These are phyloP conservation scores for Gouania willdenowi DNA, from an alignment of 2,797 vertebrate genomes.

Conservation along the genomic window DNA sequence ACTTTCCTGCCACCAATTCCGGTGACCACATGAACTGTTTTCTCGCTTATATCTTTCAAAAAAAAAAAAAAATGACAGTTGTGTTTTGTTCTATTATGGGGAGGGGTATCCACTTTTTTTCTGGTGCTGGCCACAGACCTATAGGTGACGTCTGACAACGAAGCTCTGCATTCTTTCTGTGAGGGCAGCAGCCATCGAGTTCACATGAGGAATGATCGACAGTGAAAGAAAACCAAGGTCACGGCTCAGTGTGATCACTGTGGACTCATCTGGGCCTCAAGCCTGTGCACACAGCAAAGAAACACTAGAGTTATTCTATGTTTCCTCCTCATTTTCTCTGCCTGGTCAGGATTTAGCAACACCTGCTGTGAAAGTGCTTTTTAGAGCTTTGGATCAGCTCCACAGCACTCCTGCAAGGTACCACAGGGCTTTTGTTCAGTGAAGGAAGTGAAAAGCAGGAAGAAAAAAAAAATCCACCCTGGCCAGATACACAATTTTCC, in stretches of 20 bases:
- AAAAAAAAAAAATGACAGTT: too few species aligned
- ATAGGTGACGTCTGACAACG: too few species aligned
- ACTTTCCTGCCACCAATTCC: too few species aligned
- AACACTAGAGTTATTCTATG: slow-evolving; percentile 4
- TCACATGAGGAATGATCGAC: slow-evolving; percentile 38
- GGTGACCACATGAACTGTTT: too few species aligned
- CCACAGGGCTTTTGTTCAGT: slow-evolving; percentile 35
- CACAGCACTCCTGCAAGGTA: slow-evolving; percentile 28
- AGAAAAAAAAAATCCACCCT: neutral
- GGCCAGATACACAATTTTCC: slow-evolving; percentile 29
- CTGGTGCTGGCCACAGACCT: too few species aligned
- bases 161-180: slow-evolving; percentile 7
- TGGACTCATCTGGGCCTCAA: slow-evolving; percentile 43
- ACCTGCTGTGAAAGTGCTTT: slow-evolving; percentile 53
- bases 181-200: slow-evolving; percentile 45
- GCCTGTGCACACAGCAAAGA: slow-evolving; percentile 1
- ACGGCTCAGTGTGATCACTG: slow-evolving; percentile 7
- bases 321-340: neutral
- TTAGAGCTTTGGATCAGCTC: slow-evolving; percentile 37
- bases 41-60: too few species aligned
- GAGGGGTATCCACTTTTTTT: too few species aligned
- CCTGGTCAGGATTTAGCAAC: slow-evolving; percentile 22
- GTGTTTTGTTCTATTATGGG: too few species aligned
- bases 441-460: slow-evolving; percentile 46
- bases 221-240: slow-evolving; percentile 40